A percentile compares a stretch with the other conserved stretches of the same genome.
phyloP scores from a whole-genome alignment of 2,113 vertebrate species.

The Sylvia atricapilla region DNA sequence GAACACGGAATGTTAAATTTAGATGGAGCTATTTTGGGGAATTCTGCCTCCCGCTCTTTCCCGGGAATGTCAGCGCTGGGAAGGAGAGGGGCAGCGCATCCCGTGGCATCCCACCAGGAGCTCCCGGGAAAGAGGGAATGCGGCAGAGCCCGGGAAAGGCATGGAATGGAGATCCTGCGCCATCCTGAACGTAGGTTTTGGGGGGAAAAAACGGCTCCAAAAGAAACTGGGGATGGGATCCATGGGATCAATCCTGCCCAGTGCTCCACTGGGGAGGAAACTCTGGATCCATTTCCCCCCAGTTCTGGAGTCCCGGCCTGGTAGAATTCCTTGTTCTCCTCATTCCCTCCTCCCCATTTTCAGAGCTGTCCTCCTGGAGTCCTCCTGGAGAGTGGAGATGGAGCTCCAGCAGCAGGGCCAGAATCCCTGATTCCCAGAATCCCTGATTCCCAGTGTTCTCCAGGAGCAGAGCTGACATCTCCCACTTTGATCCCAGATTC shows the following conservation, averaged over 20 bases:
- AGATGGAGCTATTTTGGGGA: conserved; percentile 22
- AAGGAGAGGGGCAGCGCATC: background rate
- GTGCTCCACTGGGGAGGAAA: background rate
- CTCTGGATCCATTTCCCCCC: background rate
- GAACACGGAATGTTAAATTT: conserved; percentile 47
- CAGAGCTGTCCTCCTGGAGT: background rate
- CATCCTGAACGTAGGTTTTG: fast-evolving
- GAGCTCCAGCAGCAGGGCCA: background rate
- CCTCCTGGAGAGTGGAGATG: no score
- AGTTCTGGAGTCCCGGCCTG: background rate
- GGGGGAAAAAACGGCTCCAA: background rate
- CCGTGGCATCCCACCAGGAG: background rate
- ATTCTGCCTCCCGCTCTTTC: background rate
- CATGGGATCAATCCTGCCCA: background rate
- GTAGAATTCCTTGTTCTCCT: background rate
- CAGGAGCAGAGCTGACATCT: background rate
- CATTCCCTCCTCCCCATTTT: fast-evolving
- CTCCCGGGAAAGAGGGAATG: background rate
- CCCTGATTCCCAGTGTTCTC: background rate
- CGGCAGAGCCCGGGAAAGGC: background rate
- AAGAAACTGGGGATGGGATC: background rate
- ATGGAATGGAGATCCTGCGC: background rate
- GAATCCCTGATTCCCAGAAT: background rate
- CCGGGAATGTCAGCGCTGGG: background rate
- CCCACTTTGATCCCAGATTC: no score